Evolutionary conservation across 2,888 invertebrate species (phyloP).

Genomic region (Heliconius sara): DNA sequence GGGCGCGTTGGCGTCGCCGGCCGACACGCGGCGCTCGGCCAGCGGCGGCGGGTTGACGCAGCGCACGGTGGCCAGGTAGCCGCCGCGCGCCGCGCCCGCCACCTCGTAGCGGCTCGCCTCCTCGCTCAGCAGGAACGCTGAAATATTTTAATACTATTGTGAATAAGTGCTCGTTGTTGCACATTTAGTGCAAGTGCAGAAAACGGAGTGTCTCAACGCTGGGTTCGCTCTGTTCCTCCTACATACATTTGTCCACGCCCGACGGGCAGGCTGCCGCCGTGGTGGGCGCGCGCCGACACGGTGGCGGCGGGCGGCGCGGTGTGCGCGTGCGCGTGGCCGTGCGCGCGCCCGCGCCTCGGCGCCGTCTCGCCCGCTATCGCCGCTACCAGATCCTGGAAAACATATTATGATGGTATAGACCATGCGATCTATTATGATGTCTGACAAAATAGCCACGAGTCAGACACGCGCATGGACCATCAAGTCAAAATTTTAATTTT

Average conservation of each 20-base stretch:
- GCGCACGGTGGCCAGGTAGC: slow-evolving; percentile 80
- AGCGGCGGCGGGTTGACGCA: slow-evolving; percentile 81
- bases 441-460: background rate
- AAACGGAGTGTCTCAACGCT: no score
- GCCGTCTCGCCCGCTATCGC: slow-evolving; percentile 74
- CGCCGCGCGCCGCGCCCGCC: slow-evolving; percentile 54
- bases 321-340: slow-evolving; percentile 58
- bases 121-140: slow-evolving; percentile 76
- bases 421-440: background rate
- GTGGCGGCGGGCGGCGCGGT: slow-evolving; percentile 59
- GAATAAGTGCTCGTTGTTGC: background rate
- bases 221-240: no score
- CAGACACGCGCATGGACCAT: no score
- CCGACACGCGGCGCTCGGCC: slow-evolving; percentile 77
- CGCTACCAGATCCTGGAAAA: slow-evolving; percentile 83
- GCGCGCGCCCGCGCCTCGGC: slow-evolving; percentile 62
- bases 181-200: background rate
- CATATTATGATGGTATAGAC: slow-evolving; percentile 21
- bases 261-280: slow-evolving; percentile 80
- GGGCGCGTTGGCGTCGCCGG: slow-evolving; percentile 73
- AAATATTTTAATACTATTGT: background rate
- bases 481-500: no score
- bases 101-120: slow-evolving; percentile 55
- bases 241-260: slow-evolving; percentile 77
- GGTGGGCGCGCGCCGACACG: slow-evolving; percentile 74